Conservation (phyloP, 1,140 invertebrate genomes). For the Berghia stephanieae region DNA sequence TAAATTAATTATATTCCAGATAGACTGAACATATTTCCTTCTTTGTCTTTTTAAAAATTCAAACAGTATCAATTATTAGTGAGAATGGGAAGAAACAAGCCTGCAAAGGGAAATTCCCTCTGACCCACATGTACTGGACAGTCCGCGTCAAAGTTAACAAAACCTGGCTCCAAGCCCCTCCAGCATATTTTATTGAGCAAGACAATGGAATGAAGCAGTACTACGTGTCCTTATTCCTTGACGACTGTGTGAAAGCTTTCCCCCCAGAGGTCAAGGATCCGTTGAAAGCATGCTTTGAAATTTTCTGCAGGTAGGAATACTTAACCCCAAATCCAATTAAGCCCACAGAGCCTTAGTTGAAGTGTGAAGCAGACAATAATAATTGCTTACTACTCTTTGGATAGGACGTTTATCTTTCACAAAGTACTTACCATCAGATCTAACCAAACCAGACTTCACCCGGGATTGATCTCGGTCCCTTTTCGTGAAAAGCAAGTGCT, state of each 20-base stretch:
- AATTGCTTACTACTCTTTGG: too few species aligned
- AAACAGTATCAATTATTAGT: too few species aligned
- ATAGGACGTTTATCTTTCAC: too few species aligned
- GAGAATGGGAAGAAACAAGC: not conserved
- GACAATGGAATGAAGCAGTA: not conserved
- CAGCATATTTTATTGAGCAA: not conserved
- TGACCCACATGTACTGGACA: conserved; percentile 51
- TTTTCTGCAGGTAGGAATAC: conserved; percentile 10
- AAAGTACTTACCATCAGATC: too few species aligned
- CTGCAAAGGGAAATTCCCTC: conserved; percentile 38
- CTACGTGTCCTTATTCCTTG: not conserved
- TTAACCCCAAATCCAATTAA: not conserved
- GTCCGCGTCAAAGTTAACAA: conserved; percentile 31
- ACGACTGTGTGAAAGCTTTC: not conserved
- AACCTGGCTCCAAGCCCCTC: not conserved
- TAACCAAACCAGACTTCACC: too few species aligned
- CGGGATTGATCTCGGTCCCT: too few species aligned
- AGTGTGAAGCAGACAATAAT: too few species aligned
- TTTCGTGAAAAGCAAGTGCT: too few species aligned
- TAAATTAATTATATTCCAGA: too few species aligned
- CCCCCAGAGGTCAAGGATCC: not conserved
- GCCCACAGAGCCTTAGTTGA: too few species aligned
- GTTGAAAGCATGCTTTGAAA: conserved; percentile 8
- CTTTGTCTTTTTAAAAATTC: too few species aligned
- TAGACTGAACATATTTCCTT: too few species aligned